Evolutionary conservation across 1,140 invertebrate species (phyloP), one percentile per base, ranked within the genome.

Genomic region (Euura lappo): DNA sequence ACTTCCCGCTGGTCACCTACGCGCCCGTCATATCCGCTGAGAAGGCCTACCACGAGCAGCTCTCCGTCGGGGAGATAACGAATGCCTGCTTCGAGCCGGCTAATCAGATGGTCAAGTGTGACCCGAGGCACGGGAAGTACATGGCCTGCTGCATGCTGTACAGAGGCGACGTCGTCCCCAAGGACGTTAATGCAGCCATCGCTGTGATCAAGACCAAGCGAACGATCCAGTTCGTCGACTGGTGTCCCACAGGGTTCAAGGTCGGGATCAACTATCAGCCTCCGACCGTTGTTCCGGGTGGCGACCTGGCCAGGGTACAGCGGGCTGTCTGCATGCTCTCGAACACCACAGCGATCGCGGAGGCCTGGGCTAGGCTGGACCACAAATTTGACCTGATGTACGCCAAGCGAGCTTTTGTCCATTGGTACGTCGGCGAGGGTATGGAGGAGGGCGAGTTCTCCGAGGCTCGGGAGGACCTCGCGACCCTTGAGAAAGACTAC

Each of bases 141-240:
- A 28, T 28, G 28, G 28, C 28, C 28, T 28, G 28, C 28, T 28
- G 28, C 28, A 28, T 28, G 28, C 88, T 96, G 76, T 96, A 95
- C 88, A 91, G 93, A 83, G 28, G 93, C 75, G 93, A 94, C 83
- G 92, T 94, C 46, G 92, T 93, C 2, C 92, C 95, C 0, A 97
- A 97, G 81, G 95, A 96, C 83, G 95, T 97, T 0, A 28, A 28
- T 28, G 28, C 28, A 28, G 28, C 28, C 28, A 28, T 28, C 28
- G 28, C 28, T 28, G 2, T 94, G n/a, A 96, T 97, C 78, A 97
- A 97, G 86, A 96, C 94, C 2, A 96, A 96, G 85, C 88, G 94
- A 60, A 93, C 92, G 73, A 94, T 95, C 75, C 93, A 94, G 81
- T 95, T 95, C 81, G 93, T 95, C 28, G 28, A 28, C 28, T 28